Conservation (phyloP, 2,797 vertebrate genomes). For the Rhodeus uyekii region DNA sequence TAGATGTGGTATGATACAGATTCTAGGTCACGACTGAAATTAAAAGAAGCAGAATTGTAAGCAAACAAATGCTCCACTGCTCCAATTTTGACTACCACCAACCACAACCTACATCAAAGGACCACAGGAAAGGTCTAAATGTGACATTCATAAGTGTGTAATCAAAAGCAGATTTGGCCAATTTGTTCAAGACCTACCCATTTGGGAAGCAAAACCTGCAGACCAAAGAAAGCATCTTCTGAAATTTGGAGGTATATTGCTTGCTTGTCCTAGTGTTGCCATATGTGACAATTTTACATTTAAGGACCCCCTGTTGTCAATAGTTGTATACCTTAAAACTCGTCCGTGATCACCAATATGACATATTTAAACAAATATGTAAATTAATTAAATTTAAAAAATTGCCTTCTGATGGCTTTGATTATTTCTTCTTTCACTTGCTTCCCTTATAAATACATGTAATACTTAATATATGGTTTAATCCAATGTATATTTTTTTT, state of each 20-base stretch:
- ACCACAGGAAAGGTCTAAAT: slow-evolving; percentile 8
- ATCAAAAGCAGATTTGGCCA: slow-evolving; percentile 28
- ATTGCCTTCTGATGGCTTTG: too few species aligned
- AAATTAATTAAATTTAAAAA: too few species aligned
- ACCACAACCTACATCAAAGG: not conserved
- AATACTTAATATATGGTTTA: too few species aligned
- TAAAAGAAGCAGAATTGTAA: not conserved
- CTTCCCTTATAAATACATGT: too few species aligned
- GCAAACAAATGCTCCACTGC: not conserved
- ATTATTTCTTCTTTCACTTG: too few species aligned
- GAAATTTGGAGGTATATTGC: slow-evolving; percentile 21
- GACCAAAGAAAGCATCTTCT: slow-evolving; percentile 34
- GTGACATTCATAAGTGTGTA: slow-evolving; percentile 32
- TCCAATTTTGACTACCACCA: not conserved
- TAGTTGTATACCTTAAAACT: too few species aligned
- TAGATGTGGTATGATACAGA: slow-evolving; percentile 21
- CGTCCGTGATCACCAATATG: too few species aligned
- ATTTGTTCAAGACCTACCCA: slow-evolving; percentile 10
- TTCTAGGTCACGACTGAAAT: slow-evolving; percentile 4
- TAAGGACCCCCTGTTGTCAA: too few species aligned
- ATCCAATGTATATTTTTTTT: too few species aligned
- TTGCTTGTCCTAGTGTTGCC: not conserved
- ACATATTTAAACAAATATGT: too few species aligned
- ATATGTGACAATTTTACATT: slow-evolving; percentile 36
- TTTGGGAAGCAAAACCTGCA: slow-evolving; percentile 45